Evolutionary conservation across 2,797 vertebrate genomes (phyloP).

Genomic region (Borostomias antarcticus): DNA sequence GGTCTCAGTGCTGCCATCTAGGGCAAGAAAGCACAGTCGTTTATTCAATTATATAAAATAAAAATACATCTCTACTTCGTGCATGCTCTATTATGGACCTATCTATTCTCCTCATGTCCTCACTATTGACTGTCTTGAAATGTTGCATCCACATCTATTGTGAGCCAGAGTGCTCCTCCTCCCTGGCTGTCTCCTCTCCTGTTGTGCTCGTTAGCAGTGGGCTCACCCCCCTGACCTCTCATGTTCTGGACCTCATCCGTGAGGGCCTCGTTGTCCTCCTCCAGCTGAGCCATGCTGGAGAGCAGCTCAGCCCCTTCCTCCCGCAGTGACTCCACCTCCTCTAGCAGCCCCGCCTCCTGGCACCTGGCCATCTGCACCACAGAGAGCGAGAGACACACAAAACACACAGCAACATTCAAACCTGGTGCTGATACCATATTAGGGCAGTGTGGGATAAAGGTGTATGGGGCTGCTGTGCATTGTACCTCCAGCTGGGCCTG

Average conservation of each 20-base stretch:
- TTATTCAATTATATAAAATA: neutral
- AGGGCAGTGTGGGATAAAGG: neutral
- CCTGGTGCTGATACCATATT: neutral
- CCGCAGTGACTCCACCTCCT: conserved; percentile 66
- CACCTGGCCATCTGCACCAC: conserved; percentile 71
- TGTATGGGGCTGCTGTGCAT: neutral
- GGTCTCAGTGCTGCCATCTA: conserved; percentile 52
- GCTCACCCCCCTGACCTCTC: conserved; percentile 67
- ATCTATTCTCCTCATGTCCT: no score
- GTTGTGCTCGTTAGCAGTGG: neutral
- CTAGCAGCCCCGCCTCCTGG: conserved; percentile 69
- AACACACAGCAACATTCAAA: neutral
- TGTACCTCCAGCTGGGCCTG: conserved; percentile 85
- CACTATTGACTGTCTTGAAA: neutral
- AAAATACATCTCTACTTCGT: neutral
- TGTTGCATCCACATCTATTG: no score
- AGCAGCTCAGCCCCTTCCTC: conserved; percentile 71
- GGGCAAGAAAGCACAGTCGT: neutral
- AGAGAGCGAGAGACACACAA: no score
- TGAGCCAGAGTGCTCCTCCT: neutral
- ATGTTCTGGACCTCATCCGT: conserved; percentile 66
- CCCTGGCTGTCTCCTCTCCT: neutral
- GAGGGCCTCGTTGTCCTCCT: conserved; percentile 73
- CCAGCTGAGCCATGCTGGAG: conserved; percentile 66
- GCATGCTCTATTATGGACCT: no score